Base-by-base conservation (phyloP, 2,888 invertebrate species). In the Drosophila setosimentum region DNA sequence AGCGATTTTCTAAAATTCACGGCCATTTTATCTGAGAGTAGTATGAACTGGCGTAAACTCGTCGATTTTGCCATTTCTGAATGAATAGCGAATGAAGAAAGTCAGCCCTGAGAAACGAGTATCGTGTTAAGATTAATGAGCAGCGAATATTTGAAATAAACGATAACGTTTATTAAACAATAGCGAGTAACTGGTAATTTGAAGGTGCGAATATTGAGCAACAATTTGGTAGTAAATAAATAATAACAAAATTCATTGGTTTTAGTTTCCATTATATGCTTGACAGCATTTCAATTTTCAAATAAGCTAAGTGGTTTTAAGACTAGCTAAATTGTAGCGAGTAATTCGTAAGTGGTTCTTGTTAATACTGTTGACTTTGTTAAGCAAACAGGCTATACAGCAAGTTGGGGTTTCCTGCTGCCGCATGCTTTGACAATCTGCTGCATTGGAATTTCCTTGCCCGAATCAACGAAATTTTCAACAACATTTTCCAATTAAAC, bases 401-500 rank as follows among this genome's bases (percentile, higher is more conserved):
- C 45, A 53, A 45, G 59, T 59, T 61, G 10, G 27, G 8, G 49
- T 63, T 68, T 72, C 54, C 77, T 49, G 60, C 59, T 75, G 67
- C 80, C 79, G 76, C 67, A 74, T 78, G 57, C 65, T 65, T 37
- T 45, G 51, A 21, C 54, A 58, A 24, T 4, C 21, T 27, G 50
- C 53, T 42, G 65, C 40, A 49, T 67, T 67, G 54, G 33, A 35
- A 62, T 70, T 75, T 71, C 75, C 66, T 53, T 55, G 55, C 59
- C 66, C 58, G 53, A 60, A 42, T 73, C 66, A 64, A 45, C 54
- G 33, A 51, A 68, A 65, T 54, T 60, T 58, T 65, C 50, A 68
- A 62, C 35, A 51, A 61, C 64, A 80, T 72, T 83, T 84, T 80
- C 69, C 82, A 89, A 83, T 84, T 83, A 78, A 76, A 87, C 79